These are phyloP conservation scores for Protobothrops flavoviridis DNA, from an alignment of 2,113 vertebrate genomes.

Conservation along the genomic window DNA sequence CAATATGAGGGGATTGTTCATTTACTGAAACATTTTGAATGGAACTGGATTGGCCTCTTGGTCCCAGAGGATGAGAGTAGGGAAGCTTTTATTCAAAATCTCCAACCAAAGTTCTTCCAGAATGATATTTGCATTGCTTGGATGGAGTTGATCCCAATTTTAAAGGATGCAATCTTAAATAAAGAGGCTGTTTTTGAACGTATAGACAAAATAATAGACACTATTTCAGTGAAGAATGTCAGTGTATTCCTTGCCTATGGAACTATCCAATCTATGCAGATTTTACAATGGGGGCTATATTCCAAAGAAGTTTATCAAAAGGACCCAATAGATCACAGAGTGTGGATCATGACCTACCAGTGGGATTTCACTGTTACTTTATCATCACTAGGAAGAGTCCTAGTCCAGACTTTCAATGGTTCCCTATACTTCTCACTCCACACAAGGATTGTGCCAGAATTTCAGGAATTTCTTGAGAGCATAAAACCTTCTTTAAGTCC, in stretches of 20 bases:
- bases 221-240: neutral
- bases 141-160: neutral
- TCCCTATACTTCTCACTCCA: neutral
- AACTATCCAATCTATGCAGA: neutral
- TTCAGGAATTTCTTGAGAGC: neutral
- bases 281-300: neutral
- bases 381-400: neutral
- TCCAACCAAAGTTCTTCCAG: neutral
- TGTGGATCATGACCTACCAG: neutral
- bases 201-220: neutral
- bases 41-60: neutral
- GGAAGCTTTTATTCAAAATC: neutral
- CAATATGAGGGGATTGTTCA: neutral
- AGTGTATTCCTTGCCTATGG: neutral
- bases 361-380: neutral
- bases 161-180: neutral
- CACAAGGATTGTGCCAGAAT: neutral
- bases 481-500: neutral
- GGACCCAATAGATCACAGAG: neutral
- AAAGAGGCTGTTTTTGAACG: accelerated
- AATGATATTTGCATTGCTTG: neutral
- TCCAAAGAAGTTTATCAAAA: neutral
- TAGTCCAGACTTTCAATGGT: neutral
- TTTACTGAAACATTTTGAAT: neutral
- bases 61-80: neutral